These are phyloP conservation scores for Tricholaema leucomelas DNA, from an alignment of 2,113 vertebrate genomes.

Conservation along the genomic window DNA sequence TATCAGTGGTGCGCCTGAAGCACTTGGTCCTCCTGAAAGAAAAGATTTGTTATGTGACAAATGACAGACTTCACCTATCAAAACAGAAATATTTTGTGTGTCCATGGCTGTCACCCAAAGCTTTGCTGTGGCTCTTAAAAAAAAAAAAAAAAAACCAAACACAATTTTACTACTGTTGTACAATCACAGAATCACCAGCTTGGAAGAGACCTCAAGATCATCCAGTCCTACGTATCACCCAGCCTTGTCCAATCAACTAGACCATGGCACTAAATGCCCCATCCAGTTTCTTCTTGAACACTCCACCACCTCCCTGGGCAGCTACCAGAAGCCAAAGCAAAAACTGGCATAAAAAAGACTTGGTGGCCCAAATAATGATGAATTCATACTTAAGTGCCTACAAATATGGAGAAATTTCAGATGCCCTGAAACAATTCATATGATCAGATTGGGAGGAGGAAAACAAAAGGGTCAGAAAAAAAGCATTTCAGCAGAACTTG, in stretches of 20 bases:
- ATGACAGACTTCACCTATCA: neutral
- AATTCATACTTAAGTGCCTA: neutral
- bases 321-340: neutral
- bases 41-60: neutral
- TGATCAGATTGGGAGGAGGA: neutral
- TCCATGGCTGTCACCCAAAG: neutral
- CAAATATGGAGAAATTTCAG: neutral
- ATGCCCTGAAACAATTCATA: slow-evolving; percentile 19
- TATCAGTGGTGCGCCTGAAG: neutral
- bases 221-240: too few species aligned
- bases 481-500: neutral
- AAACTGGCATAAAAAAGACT: neutral
- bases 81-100: neutral
- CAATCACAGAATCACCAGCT: too few species aligned
- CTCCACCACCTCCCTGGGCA: too few species aligned
- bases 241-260: too few species aligned
- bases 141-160: too few species aligned
- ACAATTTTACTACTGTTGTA: accelerated
- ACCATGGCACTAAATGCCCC: too few species aligned
- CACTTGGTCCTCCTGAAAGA: neutral
- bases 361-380: neutral
- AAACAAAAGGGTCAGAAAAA: neutral
- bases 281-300: too few species aligned
- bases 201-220: too few species aligned
- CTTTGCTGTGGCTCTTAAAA: neutral